These are phyloP conservation scores for Blastobasis adustella DNA, from an alignment of 2,888 invertebrate genomes.

Conservation along the genomic window DNA sequence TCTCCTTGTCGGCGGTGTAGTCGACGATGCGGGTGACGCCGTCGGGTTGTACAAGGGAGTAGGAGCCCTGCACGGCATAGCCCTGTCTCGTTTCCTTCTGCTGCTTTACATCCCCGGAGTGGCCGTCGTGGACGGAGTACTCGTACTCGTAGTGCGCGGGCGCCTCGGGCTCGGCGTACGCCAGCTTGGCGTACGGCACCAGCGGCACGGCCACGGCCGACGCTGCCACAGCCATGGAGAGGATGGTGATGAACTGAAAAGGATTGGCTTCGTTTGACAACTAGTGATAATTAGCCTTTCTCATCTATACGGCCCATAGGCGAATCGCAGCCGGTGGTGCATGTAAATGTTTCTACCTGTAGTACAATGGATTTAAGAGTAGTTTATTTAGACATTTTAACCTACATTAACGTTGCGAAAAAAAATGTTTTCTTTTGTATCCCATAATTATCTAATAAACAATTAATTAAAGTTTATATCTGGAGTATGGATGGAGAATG, in stretches of 20 bases:
- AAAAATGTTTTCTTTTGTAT: too few relatives aligned
- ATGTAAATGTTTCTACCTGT: not conserved
- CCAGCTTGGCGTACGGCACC: constrained; percentile 27
- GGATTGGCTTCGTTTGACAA: not conserved
- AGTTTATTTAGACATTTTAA: not conserved
- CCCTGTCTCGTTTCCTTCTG: constrained; percentile 60
- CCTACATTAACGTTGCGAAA: too few relatives aligned
- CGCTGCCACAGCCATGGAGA: constrained; percentile 41
- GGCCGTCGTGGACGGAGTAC: constrained; percentile 59
- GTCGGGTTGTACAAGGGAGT: constrained; percentile 66
- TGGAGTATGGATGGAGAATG: too few relatives aligned
- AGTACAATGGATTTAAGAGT: not conserved
- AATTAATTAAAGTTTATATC: too few relatives aligned
- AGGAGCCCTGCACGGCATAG: constrained; percentile 59
- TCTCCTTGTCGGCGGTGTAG: constrained; percentile 51
- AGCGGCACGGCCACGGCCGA: constrained; percentile 26
- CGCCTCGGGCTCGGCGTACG: constrained; percentile 33
- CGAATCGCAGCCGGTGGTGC: not conserved
- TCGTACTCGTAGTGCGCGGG: constrained; percentile 60
- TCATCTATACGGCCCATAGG: not conserved
- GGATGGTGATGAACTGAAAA: constrained; percentile 41
- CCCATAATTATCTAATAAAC: too few relatives aligned
- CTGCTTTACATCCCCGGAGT: constrained; percentile 62
- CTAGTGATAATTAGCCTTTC: not conserved
- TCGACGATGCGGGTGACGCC: constrained; percentile 61